These are phyloP conservation scores for Planococcus citri DNA, from an alignment of 1,140 invertebrate genomes.

Conservation along the genomic window DNA sequence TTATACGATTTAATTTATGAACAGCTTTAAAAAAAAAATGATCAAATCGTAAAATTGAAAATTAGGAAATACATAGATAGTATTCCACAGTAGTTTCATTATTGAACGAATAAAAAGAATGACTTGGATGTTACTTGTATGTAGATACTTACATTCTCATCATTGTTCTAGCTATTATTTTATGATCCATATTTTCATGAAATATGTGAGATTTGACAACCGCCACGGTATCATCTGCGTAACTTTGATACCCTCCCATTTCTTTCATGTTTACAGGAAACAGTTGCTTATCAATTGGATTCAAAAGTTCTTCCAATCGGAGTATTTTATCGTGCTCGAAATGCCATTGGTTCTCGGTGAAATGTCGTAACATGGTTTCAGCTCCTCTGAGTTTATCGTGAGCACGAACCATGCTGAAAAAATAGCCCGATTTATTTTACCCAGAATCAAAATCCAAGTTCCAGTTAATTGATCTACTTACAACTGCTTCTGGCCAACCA, in stretches of 20 bases:
- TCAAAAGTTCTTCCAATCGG: conserved; percentile 48
- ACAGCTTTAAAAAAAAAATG: too few species aligned
- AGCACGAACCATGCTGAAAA: conserved; percentile 60
- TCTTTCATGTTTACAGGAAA: conserved; percentile 55
- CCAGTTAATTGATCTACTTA: conserved; percentile 37
- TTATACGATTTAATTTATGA: too few species aligned
- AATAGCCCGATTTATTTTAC: background rate
- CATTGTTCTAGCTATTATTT: too few species aligned
- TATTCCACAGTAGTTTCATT: too few species aligned
- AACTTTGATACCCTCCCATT: conserved; percentile 34
- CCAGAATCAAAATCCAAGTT: background rate
- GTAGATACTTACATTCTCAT: too few species aligned
- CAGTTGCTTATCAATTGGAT: conserved; percentile 46
- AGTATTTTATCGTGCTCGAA: conserved; percentile 59
- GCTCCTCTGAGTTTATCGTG: conserved; percentile 57
- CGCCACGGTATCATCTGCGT: too few species aligned
- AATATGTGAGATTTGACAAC: too few species aligned
- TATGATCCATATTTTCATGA: too few species aligned
- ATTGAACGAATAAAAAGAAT: too few species aligned
- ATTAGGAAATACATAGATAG: too few species aligned
- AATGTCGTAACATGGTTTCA: conserved; percentile 70
- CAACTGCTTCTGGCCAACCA: conserved; percentile 71
- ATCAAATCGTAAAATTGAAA: too few species aligned
- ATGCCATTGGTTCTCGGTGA: conserved; percentile 78
- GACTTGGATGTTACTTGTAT: too few species aligned